phyloP scores from a whole-genome alignment of 2,888 invertebrate genomes.

The Gymnoscelis rufifasciata region DNA sequence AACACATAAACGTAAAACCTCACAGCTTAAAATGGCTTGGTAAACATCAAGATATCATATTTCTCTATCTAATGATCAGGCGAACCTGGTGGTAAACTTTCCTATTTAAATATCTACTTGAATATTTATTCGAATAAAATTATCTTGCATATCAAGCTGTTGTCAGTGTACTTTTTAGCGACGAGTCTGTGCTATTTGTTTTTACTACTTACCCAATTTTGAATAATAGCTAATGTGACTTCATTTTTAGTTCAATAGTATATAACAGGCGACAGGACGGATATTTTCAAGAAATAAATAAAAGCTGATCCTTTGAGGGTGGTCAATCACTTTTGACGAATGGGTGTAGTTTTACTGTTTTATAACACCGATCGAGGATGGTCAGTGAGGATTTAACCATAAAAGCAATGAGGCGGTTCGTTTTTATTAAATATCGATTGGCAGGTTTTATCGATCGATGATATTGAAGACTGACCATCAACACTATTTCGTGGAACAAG shows the following conservation, averaged over 20 bases:
- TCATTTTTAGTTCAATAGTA: too few relatives aligned
- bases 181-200: too few relatives aligned
- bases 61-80: too few relatives aligned
- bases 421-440: conserved; percentile 46
- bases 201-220: too few relatives aligned
- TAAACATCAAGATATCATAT: not conserved
- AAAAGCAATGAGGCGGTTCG: conserved; percentile 22
- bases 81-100: too few relatives aligned
- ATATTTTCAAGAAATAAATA: not conserved
- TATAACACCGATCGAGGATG: conserved; percentile 26
- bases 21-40: not conserved
- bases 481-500: conserved; percentile 65
- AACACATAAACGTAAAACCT: not conserved
- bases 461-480: conserved; percentile 50
- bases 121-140: too few relatives aligned
- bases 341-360: conserved; percentile 24
- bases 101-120: too few relatives aligned
- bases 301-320: conserved; percentile 21
- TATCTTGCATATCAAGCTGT: too few relatives aligned
- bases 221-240: too few relatives aligned
- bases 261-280: not conserved
- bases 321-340: conserved; percentile 27
- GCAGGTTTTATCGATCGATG: conserved; percentile 49
- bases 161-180: too few relatives aligned
- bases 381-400: conserved; percentile 25